Evolutionary conservation across 2,113 vertebrate species (phyloP).

Genomic region (Hiodon tergisus): DNA sequence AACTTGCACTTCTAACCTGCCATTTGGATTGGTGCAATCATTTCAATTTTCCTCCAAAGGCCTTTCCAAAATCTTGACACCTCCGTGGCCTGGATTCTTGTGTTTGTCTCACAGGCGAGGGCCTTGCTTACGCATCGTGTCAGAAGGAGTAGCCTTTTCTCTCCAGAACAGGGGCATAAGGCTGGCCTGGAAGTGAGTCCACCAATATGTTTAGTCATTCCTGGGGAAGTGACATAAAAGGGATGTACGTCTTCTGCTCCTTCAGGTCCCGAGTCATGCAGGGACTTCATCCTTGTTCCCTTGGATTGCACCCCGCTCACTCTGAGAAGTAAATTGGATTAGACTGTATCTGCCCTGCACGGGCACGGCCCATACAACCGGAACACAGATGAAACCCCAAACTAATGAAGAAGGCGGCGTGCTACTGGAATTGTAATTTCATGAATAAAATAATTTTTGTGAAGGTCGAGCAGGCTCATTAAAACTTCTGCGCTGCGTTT

Average conservation of each 20-base stretch:
- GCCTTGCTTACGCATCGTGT: not conserved
- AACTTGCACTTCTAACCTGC: not conserved
- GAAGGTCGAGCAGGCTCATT: not conserved
- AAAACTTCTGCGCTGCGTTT: not conserved
- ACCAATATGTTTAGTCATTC: not conserved
- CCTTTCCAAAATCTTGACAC: not conserved
- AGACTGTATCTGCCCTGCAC: not conserved
- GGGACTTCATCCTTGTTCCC: not conserved
- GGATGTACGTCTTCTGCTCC: too few relatives aligned
- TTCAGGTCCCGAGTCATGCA: not conserved
- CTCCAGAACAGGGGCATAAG: not conserved
- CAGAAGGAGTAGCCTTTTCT: not conserved
- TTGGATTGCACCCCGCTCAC: not conserved
- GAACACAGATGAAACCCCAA: not conserved
- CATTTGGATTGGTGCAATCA: not conserved
- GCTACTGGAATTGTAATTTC: not conserved
- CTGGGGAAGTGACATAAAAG: not conserved
- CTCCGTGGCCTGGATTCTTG: not conserved
- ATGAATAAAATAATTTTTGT: conserved; percentile 12
- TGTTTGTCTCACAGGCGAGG: not conserved
- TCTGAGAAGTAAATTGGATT: not conserved
- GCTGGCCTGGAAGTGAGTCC: not conserved
- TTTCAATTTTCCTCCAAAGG: not conserved
- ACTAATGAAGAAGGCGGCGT: not conserved
- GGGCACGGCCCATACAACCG: not conserved